Evolutionary conservation across 2,797 vertebrate genomes (phyloP).

Genomic region (Chelon auratus): DNA sequence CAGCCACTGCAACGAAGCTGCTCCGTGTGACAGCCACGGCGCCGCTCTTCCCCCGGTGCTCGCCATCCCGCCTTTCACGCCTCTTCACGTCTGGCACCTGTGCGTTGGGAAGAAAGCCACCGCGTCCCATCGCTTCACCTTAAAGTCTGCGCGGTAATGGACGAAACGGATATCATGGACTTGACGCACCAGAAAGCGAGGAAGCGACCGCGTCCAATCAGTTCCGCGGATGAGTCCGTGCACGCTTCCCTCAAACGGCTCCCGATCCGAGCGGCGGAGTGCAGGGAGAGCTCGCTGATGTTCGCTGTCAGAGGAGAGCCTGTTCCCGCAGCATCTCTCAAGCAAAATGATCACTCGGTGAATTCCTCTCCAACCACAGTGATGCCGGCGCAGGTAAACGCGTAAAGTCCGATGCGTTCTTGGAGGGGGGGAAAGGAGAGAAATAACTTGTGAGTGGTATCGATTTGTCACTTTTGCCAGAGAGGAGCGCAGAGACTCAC

Average conservation of each 20-base stretch:
- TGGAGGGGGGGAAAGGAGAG: background rate
- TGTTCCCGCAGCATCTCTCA: constrained; percentile 85
- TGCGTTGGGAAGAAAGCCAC: constrained; percentile 18
- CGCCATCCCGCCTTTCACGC: constrained; percentile 39
- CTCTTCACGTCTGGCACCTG: constrained; percentile 53
- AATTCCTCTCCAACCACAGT: constrained; percentile 89
- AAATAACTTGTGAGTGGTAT: background rate
- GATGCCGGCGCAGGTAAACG: constrained; percentile 92
- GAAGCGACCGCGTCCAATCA: constrained; percentile 82
- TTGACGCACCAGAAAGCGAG: constrained; percentile 84
- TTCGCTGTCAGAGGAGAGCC: constrained; percentile 91
- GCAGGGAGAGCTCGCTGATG: constrained; percentile 88
- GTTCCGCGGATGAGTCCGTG: constrained; percentile 77
- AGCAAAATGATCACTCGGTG: constrained; percentile 89
- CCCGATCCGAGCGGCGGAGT: constrained; percentile 87
- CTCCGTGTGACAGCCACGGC: constrained; percentile 78
- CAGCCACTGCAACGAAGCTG: constrained; percentile 79
- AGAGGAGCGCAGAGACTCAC: constrained; percentile 17
- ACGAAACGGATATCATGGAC: constrained; percentile 85
- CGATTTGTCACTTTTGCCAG: constrained; percentile 21
- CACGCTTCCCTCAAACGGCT: constrained; percentile 90
- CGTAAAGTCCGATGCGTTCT: constrained; percentile 38
- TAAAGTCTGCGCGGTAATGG: constrained; percentile 79
- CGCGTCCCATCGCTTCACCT: constrained; percentile 42
- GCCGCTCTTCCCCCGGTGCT: constrained; percentile 51